phyloP scores from a whole-genome alignment of 1,140 invertebrate species.

The Akabosia matsudoensis region DNA sequence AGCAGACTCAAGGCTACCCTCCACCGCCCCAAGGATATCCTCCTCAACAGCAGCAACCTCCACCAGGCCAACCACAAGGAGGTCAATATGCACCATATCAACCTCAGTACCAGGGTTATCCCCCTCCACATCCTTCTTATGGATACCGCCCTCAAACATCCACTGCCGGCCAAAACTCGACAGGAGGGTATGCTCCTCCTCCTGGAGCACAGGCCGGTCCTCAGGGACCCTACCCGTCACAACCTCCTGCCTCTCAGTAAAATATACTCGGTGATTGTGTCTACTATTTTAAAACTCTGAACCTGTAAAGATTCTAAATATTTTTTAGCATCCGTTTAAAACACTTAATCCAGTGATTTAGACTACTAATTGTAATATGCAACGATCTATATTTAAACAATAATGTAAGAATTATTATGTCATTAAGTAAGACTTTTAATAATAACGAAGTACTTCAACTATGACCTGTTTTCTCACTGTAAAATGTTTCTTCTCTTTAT shows the following conservation, averaged over 20 bases:
- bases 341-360: no score
- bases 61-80: conserved; percentile 31
- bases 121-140: conserved; percentile 38
- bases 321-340: no score
- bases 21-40: conserved; percentile 25
- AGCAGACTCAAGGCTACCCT: conserved; percentile 37
- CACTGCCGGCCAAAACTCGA: conserved; percentile 10
- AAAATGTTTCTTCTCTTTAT: no score
- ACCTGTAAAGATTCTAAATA: no score
- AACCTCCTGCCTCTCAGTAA: conserved; percentile 25
- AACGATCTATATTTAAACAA: no score
- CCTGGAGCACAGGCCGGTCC: neutral
- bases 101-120: conserved; percentile 41
- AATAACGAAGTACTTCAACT: neutral
- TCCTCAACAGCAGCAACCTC: conserved; percentile 28
- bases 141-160: conserved; percentile 36
- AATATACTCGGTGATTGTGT: neutral
- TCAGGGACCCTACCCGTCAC: conserved; percentile 15
- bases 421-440: no score
- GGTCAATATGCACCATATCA: conserved; percentile 40
- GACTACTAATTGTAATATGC: no score
- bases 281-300: no score
- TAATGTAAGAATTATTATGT: no score
- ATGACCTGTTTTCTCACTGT: neutral
- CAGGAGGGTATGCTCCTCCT: conserved; percentile 34